A percentile compares a stretch with the other conserved stretches of the same genome.
Evolutionary conservation across 2,797 vertebrate species (phyloP).

Genomic region (Chelon labrosus): DNA sequence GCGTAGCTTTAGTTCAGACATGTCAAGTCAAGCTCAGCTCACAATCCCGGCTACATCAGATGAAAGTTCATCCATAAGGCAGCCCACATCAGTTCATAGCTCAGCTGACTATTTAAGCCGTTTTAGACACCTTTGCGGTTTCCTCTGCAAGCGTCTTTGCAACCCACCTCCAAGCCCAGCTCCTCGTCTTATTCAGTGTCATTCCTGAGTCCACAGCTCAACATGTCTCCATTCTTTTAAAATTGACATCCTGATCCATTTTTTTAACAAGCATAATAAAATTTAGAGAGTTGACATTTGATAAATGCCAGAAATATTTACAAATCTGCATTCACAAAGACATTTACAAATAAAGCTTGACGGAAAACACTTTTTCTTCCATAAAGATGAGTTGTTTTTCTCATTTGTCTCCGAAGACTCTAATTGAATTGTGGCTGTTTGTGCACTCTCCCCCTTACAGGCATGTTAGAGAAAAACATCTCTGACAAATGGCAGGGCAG

Average conservation of each 20-base stretch:
- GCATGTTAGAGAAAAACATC: conserved; percentile 15
- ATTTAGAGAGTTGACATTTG: not conserved
- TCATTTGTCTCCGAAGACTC: not conserved
- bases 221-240: conserved; percentile 23
- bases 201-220: not conserved
- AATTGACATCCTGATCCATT: conserved; percentile 7
- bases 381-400: conserved; percentile 19
- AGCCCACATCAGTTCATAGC: too few relatives aligned
- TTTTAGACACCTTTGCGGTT: too few relatives aligned
- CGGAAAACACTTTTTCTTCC: not conserved
- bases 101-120: too few relatives aligned
- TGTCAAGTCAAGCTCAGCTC: too few relatives aligned
- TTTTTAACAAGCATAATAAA: not conserved
- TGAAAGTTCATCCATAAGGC: too few relatives aligned
- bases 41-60: too few relatives aligned
- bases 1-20: too few relatives aligned
- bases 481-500: conserved; percentile 26
- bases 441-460: not conserved
- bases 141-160: too few relatives aligned
- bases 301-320: not conserved
- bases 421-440: not conserved
- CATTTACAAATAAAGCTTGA: conserved; percentile 18
- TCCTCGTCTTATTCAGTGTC: too few relatives aligned
- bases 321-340: not conserved
- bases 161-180: too few relatives aligned